These are phyloP conservation scores for Nomada hirtipes DNA, from an alignment of 2,888 invertebrate genomes.

Conservation along the genomic window DNA sequence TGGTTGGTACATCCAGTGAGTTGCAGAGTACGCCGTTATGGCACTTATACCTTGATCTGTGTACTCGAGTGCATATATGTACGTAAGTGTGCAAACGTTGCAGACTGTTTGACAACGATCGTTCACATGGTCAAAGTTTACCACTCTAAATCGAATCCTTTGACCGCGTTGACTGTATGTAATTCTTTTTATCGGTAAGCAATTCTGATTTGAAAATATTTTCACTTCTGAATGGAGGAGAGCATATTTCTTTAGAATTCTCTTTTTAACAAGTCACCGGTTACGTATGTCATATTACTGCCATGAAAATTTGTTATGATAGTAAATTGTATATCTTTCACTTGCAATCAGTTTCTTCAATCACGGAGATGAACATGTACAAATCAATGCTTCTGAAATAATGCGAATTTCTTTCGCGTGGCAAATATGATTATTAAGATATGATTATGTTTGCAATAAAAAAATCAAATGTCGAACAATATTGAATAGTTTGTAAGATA, in stretches of 20 bases:
- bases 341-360: neutral
- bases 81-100: constrained; percentile 2
- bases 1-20: constrained; percentile 57
- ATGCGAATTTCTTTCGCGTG: neutral
- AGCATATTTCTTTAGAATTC: no score
- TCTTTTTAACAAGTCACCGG: no score
- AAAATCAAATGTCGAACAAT: neutral
- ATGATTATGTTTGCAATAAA: no score
- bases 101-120: constrained; percentile 34
- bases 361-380: constrained; percentile 1
- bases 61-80: constrained; percentile 21
- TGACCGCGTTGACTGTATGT: constrained; percentile 60
- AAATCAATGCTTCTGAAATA: neutral
- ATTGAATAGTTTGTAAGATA: neutral
- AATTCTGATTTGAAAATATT: constrained; percentile 42
- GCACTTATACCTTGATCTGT: constrained; percentile 52
- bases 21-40: constrained; percentile 60
- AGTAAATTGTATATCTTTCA: neutral
- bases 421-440: no score
- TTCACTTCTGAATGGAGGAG: no score
- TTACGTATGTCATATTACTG: neutral
- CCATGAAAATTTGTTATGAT: neutral
- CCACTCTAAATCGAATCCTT: constrained; percentile 18
- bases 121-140: constrained; percentile 16
- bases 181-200: constrained; percentile 60